phyloP scores from a whole-genome alignment of 2,888 invertebrate genomes.

The Chorisops tibialis region DNA sequence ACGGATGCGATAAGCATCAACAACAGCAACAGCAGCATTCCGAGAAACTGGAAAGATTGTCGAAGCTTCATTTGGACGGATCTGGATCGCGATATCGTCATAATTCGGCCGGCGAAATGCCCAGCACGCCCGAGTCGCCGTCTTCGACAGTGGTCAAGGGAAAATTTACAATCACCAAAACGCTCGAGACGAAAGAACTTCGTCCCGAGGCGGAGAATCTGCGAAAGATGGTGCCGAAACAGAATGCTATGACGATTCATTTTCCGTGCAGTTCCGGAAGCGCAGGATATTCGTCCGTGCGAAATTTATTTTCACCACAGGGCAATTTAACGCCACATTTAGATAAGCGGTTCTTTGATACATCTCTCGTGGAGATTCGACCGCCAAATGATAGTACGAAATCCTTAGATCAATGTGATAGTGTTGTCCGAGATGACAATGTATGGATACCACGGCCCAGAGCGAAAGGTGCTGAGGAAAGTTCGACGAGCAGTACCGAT shows the following conservation, averaged over 20 bases:
- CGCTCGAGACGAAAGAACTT: constrained; percentile 37
- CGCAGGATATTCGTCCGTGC: constrained; percentile 58
- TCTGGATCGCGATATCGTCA: not conserved
- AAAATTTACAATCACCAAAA: constrained; percentile 57
- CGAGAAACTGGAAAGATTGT: not conserved
- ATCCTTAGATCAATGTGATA: constrained; percentile 41
- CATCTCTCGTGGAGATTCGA: constrained; percentile 76
- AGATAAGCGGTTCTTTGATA: constrained; percentile 78
- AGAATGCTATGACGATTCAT: constrained; percentile 64
- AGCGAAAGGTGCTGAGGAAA: not conserved
- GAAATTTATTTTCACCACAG: constrained; percentile 56
- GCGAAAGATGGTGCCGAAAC: constrained; percentile 40
- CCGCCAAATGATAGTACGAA: constrained; percentile 42
- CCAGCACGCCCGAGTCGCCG: not conserved
- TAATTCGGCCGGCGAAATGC: not conserved
- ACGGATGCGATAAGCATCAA: constrained; percentile 33
- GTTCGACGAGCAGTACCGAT: constrained; percentile 17
- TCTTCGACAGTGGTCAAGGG: constrained; percentile 48
- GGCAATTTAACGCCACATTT: constrained; percentile 58
- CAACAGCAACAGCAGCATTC: not conserved
- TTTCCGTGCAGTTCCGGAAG: constrained; percentile 60
- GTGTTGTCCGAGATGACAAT: constrained; percentile 29
- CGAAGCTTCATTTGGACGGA: constrained; percentile 7
- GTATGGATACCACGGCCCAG: constrained; percentile 35
- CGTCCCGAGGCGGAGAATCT: constrained; percentile 46